Evolutionary conservation across 2,888 invertebrate species (phyloP).

Genomic region (Sisyra nigra): DNA sequence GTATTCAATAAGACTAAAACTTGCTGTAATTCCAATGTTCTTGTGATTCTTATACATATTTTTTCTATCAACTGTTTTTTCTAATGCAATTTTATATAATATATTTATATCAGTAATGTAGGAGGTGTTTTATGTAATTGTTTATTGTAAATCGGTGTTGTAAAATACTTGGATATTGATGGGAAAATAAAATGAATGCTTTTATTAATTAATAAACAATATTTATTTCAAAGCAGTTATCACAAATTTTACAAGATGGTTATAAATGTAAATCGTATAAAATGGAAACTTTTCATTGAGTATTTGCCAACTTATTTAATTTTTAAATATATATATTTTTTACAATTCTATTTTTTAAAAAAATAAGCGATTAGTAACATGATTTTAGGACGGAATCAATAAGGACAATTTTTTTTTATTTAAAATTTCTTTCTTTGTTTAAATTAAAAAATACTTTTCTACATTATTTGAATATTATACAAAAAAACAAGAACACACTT

Average conservation of each 20-base stretch:
- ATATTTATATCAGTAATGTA: too few species aligned
- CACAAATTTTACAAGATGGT: constrained; percentile 23
- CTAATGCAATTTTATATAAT: too few species aligned
- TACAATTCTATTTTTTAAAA: neutral
- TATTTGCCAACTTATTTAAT: neutral
- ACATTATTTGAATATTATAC: neutral
- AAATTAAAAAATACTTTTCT: neutral
- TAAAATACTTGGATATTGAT: too few species aligned
- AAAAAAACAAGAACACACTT: too few species aligned
- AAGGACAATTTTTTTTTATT: neutral
- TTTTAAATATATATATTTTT: neutral
- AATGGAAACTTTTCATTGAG: neutral
- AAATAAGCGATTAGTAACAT: constrained; percentile 1
- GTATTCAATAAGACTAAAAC: constrained; percentile 5
- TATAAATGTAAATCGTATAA: constrained; percentile 18
- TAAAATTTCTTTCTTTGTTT: neutral
- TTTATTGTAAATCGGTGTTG: too few species aligned
- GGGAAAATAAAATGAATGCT: too few species aligned
- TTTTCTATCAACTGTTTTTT: neutral
- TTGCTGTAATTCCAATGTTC: neutral
- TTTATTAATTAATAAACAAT: constrained; percentile 23
- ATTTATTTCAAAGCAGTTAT: constrained; percentile 32
- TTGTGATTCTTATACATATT: neutral
- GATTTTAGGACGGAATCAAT: constrained; percentile 3
- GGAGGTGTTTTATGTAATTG: too few species aligned